A percentile compares a stretch with the other conserved stretches of the same genome.
These are phyloP conservation scores for Gonioctena quinquepunctata DNA, from an alignment of 1,140 invertebrate species.

Conservation along the genomic window DNA sequence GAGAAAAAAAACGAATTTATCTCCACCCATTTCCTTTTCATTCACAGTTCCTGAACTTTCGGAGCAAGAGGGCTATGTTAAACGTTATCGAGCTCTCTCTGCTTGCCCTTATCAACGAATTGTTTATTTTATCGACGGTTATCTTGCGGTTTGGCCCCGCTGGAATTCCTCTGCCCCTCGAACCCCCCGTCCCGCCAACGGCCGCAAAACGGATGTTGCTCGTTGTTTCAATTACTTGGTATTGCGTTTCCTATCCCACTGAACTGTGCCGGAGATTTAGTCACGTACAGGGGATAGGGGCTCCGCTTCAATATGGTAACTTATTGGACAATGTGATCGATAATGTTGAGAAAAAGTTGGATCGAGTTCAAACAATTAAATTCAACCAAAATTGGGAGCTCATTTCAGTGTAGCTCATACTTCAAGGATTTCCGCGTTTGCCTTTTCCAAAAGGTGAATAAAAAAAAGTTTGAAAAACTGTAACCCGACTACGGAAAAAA, in stretches of 20 bases:
- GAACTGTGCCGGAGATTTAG: not conserved
- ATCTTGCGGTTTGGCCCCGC: slow-evolving; percentile 1
- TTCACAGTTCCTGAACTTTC: not conserved
- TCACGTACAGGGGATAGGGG: not conserved
- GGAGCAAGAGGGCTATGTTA: not conserved
- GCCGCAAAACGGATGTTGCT: not conserved
- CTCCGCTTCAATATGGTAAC: not conserved
- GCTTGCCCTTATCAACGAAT: not conserved
- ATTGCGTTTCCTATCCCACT: not conserved
- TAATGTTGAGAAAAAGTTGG: too few relatives aligned
- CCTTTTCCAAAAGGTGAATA: too few relatives aligned
- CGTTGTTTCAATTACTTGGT: not conserved
- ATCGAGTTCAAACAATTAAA: too few relatives aligned
- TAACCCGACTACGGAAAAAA: too few relatives aligned
- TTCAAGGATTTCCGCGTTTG: too few relatives aligned
- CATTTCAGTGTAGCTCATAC: too few relatives aligned
- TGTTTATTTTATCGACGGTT: slow-evolving; percentile 6
- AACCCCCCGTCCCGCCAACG: not conserved
- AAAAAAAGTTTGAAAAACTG: too few relatives aligned
- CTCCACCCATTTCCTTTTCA: not conserved
- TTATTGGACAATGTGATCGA: too few relatives aligned
- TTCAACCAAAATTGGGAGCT: too few relatives aligned
- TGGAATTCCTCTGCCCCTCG: not conserved
- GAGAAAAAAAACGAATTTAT: too few relatives aligned
- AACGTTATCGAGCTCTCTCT: not conserved